Conservation (phyloP, 2,797 vertebrate genomes). For the Phrynocephalus vlangalii region DNA sequence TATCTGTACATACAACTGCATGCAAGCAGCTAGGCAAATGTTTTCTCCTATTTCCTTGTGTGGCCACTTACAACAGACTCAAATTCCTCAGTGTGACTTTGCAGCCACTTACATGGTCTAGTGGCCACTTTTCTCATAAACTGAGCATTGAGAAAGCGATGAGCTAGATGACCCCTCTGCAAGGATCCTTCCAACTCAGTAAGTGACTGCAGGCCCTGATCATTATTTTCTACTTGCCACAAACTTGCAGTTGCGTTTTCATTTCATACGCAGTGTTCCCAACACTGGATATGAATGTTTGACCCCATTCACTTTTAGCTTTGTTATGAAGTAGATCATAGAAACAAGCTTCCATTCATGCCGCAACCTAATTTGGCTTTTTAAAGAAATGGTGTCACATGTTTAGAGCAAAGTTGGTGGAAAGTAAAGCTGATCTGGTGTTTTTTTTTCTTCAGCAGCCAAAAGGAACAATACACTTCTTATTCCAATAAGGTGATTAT, state of each 20-base stretch:
- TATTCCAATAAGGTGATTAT: background rate
- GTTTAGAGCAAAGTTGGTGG: constrained; percentile 61
- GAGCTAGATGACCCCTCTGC: no score
- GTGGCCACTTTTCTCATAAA: no score
- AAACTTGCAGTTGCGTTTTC: background rate
- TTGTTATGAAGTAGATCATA: constrained; percentile 70
- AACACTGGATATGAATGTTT: constrained; percentile 52
- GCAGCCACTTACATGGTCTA: no score
- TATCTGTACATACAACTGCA: no score
- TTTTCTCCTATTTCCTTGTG: no score
- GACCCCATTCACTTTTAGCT: constrained; percentile 65
- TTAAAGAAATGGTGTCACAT: constrained; percentile 66
- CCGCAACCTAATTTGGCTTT: constrained; percentile 63
- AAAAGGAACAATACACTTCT: constrained; percentile 46
- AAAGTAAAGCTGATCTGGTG: constrained; percentile 54
- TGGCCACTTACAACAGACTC: no score
- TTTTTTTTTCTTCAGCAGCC: constrained; percentile 36
- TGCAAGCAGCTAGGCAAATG: no score
- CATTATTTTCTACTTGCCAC: background rate
- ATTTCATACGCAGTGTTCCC: constrained; percentile 44
- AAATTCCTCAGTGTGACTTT: no score
- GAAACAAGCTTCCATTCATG: constrained; percentile 69
- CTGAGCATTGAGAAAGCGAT: no score
- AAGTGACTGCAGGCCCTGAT: no score
- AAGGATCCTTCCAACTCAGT: no score